A percentile compares a stretch with the other conserved stretches of the same genome.
Conservation (phyloP, 2,888 invertebrate genomes). For the Scrobipalpa costella region DNA sequence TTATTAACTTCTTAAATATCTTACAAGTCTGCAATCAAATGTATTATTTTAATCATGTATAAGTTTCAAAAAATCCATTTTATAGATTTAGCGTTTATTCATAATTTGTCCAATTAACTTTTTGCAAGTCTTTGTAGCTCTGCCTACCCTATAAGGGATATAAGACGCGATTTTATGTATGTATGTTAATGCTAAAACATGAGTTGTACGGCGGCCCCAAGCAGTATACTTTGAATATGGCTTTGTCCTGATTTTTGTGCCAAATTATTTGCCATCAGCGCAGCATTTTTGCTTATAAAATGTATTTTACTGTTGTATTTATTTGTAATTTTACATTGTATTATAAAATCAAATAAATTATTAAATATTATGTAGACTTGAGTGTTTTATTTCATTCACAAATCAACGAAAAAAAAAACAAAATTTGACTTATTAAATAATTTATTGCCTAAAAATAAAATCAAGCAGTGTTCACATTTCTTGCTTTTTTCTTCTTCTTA, state of each 20-base stretch:
- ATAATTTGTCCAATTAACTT: too few relatives aligned
- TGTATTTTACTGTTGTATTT: slow-evolving; percentile 64
- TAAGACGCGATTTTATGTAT: too few relatives aligned
- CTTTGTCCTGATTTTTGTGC: slow-evolving; percentile 66
- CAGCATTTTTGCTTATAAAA: slow-evolving; percentile 49
- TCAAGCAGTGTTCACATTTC: neutral
- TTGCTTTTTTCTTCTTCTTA: slow-evolving; percentile 51
- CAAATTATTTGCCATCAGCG: slow-evolving; percentile 74
- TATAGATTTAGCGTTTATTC: too few relatives aligned
- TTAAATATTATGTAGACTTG: slow-evolving; percentile 43
- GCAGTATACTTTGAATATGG: slow-evolving; percentile 30
- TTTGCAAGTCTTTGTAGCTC: too few relatives aligned
- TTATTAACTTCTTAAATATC: too few relatives aligned
- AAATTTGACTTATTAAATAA: neutral
- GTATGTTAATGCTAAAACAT: neutral
- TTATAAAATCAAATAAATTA: slow-evolving; percentile 58
- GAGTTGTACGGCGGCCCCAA: neutral
- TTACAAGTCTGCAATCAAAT: too few relatives aligned
- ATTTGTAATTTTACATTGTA: slow-evolving; percentile 69
- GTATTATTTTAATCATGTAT: too few relatives aligned
- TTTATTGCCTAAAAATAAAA: neutral
- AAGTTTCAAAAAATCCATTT: too few relatives aligned
- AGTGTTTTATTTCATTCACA: slow-evolving; percentile 29
- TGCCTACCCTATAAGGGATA: too few relatives aligned
- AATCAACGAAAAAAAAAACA: neutral